Conservation (phyloP, 2,113 vertebrate genomes). For the Zosterops hypoxanthus region DNA sequence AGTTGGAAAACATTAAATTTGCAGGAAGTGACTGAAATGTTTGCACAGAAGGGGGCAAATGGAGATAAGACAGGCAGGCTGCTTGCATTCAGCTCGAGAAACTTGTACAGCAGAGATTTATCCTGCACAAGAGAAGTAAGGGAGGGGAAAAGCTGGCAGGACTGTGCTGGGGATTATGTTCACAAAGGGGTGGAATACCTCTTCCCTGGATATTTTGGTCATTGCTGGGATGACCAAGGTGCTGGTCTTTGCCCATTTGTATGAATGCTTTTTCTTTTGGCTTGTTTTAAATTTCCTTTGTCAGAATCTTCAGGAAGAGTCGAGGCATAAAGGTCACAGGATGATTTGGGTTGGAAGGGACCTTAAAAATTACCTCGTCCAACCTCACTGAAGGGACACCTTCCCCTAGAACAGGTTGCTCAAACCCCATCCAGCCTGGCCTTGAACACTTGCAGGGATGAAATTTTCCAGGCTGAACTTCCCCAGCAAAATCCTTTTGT, state of each 20-base stretch:
- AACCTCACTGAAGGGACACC: background rate
- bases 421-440: background rate
- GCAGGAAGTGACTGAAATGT: constrained; percentile 18
- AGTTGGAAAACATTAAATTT: constrained; percentile 25
- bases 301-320: background rate
- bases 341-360: background rate
- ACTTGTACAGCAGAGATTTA: background rate
- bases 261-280: background rate
- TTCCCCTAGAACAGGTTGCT: background rate
- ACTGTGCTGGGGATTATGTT: background rate
- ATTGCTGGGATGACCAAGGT: background rate
- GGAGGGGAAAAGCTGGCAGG: accelerated
- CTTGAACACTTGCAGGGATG: background rate
- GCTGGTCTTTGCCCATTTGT: accelerated
- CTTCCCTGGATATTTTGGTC: background rate
- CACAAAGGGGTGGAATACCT: background rate
- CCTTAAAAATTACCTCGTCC: background rate
- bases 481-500: background rate
- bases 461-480: background rate
- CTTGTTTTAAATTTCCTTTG: background rate
- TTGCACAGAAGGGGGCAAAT: constrained; percentile 62
- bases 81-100: background rate
- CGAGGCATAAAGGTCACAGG: background rate
- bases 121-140: background rate
- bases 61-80: constrained; percentile 29